A percentile compares a stretch with the other conserved stretches of the same genome.
Evolutionary conservation across 1,140 invertebrate genomes (phyloP).

Genomic region (Penaeus vannamei): DNA sequence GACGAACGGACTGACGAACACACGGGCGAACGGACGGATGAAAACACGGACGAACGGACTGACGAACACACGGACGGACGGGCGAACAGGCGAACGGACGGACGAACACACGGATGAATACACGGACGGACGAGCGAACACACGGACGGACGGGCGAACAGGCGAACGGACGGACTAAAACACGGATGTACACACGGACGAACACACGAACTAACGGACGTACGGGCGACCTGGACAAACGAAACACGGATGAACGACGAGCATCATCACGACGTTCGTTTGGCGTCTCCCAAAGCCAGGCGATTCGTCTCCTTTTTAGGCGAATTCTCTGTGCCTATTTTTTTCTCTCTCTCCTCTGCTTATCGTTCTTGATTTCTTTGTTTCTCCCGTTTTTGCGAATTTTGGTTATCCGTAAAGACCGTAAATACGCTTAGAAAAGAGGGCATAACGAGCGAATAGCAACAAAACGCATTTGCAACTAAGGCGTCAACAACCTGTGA

Average conservation of each 20-base stretch:
- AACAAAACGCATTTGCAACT: too few species aligned
- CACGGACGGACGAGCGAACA: neutral
- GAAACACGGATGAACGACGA: neutral
- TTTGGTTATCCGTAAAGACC: too few species aligned
- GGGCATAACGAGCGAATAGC: too few species aligned
- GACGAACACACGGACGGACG: neutral
- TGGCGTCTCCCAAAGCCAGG: too few species aligned
- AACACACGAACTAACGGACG: neutral
- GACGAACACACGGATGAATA: neutral
- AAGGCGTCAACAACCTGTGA: too few species aligned
- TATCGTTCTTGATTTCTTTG: too few species aligned
- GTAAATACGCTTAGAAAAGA: too few species aligned
- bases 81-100: neutral
- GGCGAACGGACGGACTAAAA: neutral
- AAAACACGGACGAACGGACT: neutral
- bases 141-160: neutral
- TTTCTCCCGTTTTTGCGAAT: too few species aligned
- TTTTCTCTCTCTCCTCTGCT: too few species aligned
- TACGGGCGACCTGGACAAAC: neutral
- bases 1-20: neutral
- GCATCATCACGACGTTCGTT: too few species aligned
- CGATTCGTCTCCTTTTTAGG: too few species aligned
- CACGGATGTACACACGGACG: neutral
- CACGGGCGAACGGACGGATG: neutral
- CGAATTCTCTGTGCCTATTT: too few species aligned